Percentiles rank a stretch among this genome's conserved stretches.
These are phyloP conservation scores for Polydrusus cervinus DNA, from an alignment of 2,888 invertebrate species.

Conservation along the genomic window DNA sequence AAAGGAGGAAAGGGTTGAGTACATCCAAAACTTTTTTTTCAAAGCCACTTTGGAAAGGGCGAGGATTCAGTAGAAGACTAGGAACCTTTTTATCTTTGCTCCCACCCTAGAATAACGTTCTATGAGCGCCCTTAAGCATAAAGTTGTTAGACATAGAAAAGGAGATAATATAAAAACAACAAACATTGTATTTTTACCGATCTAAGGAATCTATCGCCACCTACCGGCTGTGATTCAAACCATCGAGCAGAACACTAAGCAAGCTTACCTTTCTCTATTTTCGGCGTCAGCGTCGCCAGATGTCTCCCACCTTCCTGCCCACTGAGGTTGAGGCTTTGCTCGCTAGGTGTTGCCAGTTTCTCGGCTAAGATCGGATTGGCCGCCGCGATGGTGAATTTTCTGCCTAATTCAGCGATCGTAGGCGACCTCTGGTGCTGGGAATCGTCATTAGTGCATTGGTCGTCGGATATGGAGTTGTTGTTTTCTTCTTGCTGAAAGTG, in stretches of 20 bases:
- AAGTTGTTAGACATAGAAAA: not conserved
- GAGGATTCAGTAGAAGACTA: too few species aligned
- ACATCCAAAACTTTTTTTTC: too few species aligned
- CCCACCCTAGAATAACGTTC: too few species aligned
- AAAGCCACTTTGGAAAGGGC: too few species aligned
- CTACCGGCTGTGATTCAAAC: not conserved
- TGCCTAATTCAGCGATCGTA: constrained; percentile 65
- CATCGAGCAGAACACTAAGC: not conserved
- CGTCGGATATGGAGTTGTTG: constrained; percentile 58
- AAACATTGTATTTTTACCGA: too few species aligned
- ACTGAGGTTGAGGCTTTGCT: constrained; percentile 61
- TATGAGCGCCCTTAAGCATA: too few species aligned
- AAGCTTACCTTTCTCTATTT: constrained; percentile 70
- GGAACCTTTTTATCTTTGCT: too few species aligned
- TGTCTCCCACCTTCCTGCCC: constrained; percentile 60
- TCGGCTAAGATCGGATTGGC: constrained; percentile 91
- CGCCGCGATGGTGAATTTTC: constrained; percentile 84
- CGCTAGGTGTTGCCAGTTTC: constrained; percentile 77
- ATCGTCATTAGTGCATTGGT: constrained; percentile 60
- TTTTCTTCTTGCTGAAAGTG: constrained; percentile 72
- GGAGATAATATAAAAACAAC: too few species aligned
- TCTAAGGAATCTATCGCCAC: not conserved
- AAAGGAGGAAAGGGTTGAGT: too few species aligned
- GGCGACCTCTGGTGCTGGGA: constrained; percentile 66
- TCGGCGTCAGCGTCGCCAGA: constrained; percentile 70